Base-by-base conservation (phyloP, 1,140 invertebrate genomes). In the Calliopsis andreniformis region DNA sequence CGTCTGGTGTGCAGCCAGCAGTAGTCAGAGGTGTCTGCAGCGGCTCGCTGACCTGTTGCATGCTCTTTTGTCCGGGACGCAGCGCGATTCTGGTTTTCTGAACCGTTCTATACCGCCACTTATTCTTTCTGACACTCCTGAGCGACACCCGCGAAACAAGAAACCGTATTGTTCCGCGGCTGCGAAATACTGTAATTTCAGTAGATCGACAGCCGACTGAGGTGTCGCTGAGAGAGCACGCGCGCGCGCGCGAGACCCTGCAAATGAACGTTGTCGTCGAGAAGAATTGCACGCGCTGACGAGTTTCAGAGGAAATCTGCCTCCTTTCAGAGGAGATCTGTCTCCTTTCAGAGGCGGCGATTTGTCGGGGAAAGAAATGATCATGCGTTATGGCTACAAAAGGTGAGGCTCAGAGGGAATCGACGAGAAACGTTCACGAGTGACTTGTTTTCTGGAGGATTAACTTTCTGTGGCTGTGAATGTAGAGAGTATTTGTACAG, bases 41-140 rank as follows among this genome's bases (percentile, higher is more conserved):
- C 83, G 80, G 71, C 76, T 76, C 70, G 82, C 87, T 88, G 86
- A 89, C 88, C 87, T 89, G 90, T 90, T 91, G 89, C 89, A 81
- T 86, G 82, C 79, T 88, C 89, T 89, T 90, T 91, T 90, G 89
- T 90, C 84, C 88, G 87, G 84, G 82, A 86, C 68, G 78, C 32
- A 71, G 69, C 78, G 73, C 59, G 71, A 80, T 67, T 56, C 84
- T 63, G 70, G 56, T 75, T 83, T 85, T 77, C 83, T 86, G 79
- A 87, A 87, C 53, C 85, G 68, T 80, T 83, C 71, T 68, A 77
- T 85, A 62, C 71, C 63, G 72, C 51, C 70, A 84, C 86, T 71
- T 88, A 91, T 90, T 89, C 85, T 89, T 88, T 78, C 82, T 67
- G 75, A 63, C 82, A 43, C 73, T 85, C 78, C 70, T 81, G 72